Base-by-base conservation (phyloP, 1,140 invertebrate species). In the Lasaia peninsularis region DNA sequence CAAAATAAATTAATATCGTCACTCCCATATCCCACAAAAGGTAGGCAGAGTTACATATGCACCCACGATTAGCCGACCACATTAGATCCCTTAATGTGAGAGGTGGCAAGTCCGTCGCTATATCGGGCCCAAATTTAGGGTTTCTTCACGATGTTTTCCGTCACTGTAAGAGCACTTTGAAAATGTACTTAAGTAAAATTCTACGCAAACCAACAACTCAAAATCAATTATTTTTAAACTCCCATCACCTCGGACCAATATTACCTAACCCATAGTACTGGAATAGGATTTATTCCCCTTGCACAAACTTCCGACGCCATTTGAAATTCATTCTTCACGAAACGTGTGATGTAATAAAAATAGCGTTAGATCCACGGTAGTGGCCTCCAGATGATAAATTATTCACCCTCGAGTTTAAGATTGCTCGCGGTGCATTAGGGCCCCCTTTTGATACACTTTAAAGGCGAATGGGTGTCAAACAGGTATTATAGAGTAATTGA, bases 281-380 rank as follows among this genome's bases (percentile, higher is more conserved):
- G 21, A 48, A 35, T 50, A 63, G 71, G 74, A 80, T 81, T 78
- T 80, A 78, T 72, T 83, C 79, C 83, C 83, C 79, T 71, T 70
- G 72, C 72, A 74, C 68, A 83, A 86, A 83, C 80, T 84, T 83
- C 80, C 80, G 69, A 75, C 73, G 74, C 71, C 78, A 86, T 86
- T 86, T 84, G 79, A 84, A 83, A 86, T 86, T 86, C 81, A 86
- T 86, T 85, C 81, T 85, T 86, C 80, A 84, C 67, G 71, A 65
- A 71, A 79, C 79, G 83, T 84, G 80, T 86, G 83, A 85, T 85
- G 70, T 83, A 80, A 86, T 86, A 86, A 86, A 86, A 83, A 82
- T 86, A 80, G 69, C 78, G 69, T 72, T 64, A 73, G 77, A 80
- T 78, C 73, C 75, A 63, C 73, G 70, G 71, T 70, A 77, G 73